These are phyloP conservation scores for Lophochroa leadbeateri DNA, from an alignment of 2,113 vertebrate genomes.

Conservation along the genomic window DNA sequence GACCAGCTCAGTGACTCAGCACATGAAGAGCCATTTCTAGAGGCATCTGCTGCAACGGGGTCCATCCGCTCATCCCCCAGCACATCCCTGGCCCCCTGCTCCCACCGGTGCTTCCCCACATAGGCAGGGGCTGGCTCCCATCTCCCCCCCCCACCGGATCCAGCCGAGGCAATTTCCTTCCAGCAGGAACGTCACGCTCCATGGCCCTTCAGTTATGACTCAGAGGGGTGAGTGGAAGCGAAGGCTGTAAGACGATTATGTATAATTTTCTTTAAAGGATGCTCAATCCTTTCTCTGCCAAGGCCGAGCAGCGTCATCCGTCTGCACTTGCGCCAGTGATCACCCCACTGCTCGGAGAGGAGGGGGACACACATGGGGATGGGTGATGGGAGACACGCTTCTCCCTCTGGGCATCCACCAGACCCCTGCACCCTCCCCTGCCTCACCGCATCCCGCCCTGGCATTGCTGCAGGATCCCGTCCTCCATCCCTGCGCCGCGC, in stretches of 20 bases:
- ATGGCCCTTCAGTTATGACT: conserved; percentile 67
- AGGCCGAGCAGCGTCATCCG: conserved; percentile 29
- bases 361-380: fast-evolving
- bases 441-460: not conserved
- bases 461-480: not conserved
- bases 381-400: not conserved
- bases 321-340: not conserved
- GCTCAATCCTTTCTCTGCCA: conserved; percentile 22
- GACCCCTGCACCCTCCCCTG: not conserved
- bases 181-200: conserved; percentile 57
- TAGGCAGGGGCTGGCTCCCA: not conserved
- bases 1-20: not conserved
- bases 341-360: not conserved
- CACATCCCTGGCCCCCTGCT: fast-evolving
- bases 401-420: not conserved
- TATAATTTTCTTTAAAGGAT: conserved; percentile 64
- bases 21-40: not conserved
- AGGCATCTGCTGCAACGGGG: conserved; percentile 56
- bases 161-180: conserved; percentile 56
- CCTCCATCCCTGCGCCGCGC: not conserved
- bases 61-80: not conserved
- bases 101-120: not conserved
- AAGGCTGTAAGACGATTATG: conserved; percentile 49
- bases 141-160: not conserved
- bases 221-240: conserved; percentile 44